Evolutionary conservation across 1,140 invertebrate species (phyloP).

Genomic region (Drosophila ohnishii): DNA sequence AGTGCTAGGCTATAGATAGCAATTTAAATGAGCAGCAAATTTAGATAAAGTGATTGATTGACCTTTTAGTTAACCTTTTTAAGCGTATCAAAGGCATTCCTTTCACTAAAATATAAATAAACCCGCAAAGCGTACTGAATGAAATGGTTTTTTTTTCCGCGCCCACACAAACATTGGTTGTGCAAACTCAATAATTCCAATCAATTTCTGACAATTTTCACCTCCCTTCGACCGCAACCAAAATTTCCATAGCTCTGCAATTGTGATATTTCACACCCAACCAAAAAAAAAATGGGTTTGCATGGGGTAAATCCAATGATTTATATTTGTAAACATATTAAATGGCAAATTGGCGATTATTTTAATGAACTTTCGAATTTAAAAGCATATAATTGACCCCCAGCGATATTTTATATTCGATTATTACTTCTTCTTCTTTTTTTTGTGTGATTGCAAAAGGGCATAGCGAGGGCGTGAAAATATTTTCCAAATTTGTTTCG

Average conservation of each 20-base stretch:
- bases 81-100: background rate
- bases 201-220: conserved; percentile 26
- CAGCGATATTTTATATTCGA: background rate
- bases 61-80: conserved; percentile 9
- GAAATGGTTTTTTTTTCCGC: background rate
- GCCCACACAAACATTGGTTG: conserved; percentile 2
- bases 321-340: conserved; percentile 37
- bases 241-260: conserved; percentile 23
- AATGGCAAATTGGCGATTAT: conserved; percentile 33
- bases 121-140: background rate
- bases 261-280: conserved; percentile 19
- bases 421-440: background rate
- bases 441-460: background rate
- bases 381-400: conserved; percentile 16
- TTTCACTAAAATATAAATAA: conserved; percentile 6
- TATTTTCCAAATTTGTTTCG: conserved; percentile 16
- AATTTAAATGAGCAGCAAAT: conserved; percentile 17
- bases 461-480: conserved; percentile 5
- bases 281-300: background rate
- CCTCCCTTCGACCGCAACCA: conserved; percentile 25
- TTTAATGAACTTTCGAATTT: conserved; percentile 36
- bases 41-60: conserved; percentile 24
- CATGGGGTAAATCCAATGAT: conserved; percentile 1
- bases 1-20: conserved; percentile 2
- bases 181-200: conserved; percentile 27